Base-by-base conservation (phyloP, 2,797 vertebrate species). In the Sebastes alutus region DNA sequence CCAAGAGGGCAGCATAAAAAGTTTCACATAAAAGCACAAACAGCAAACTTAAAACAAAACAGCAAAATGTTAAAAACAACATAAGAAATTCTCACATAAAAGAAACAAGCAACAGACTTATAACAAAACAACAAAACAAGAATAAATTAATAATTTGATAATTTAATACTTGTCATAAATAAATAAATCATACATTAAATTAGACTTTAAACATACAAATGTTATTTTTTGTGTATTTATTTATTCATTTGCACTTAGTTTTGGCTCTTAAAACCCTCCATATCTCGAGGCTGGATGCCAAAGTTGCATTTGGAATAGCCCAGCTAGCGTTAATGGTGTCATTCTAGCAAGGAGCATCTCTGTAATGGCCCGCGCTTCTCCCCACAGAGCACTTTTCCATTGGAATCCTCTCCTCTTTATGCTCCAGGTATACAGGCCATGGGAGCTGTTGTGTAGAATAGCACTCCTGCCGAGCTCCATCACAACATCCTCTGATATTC, bases 381-480 rank as follows among this genome's bases (percentile, higher is more conserved):
- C 81, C 87, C 23, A 74, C 77, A 22, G 78, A 77, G 84, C 73
- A 29, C 35, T 77, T 90, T 81, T 63, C 80, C 82, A 71, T 42
- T 16, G 7, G 49, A 84, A 58, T 81, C 13, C 49, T 59, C 27
- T 61, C 32, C 59, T 72, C 78, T 77, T 81, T 74, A 77, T 73
- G 72, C 29, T 72, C 30, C 35, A 54, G 35, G 54, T 77, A 62
- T 77, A 25, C 29, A 46, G 71, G 46, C 67, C 68, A 29, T 25
- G 30, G 49, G 70, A 84, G 74, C 59, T 69, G 77, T 77, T 86
- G 78, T 83, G 77, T 67, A 33, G 72, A 89, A 85, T 59, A 75
- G 77, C 85, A 71, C 81, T 83, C 91, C 85, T 2, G 70, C 84
- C 64, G 76, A 79, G 80, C 81, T 75, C 88, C 82, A 92, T 93